Evolutionary conservation across 2,888 invertebrate species (phyloP).

Genomic region (Drosophila prolongata): DNA sequence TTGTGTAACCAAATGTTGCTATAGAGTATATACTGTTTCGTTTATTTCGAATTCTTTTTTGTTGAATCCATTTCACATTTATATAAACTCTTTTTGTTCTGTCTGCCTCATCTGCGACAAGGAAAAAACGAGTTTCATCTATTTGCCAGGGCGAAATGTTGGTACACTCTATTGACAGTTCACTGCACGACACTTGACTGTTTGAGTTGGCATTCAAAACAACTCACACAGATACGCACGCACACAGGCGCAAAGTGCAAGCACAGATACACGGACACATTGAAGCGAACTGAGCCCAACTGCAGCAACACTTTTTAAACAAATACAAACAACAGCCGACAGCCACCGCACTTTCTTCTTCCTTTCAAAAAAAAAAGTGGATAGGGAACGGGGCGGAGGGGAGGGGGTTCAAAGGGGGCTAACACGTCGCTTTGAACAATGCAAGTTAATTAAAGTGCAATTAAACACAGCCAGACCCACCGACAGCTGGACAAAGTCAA

Average conservation of each 20-base stretch:
- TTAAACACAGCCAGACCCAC: constrained; percentile 53
- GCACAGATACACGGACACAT: constrained; percentile 22
- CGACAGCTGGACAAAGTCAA: constrained; percentile 8
- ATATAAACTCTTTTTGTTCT: constrained; percentile 42
- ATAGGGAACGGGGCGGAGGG: neutral
- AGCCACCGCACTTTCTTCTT: constrained; percentile 62
- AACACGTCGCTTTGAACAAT: constrained; percentile 70
- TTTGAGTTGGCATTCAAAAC: constrained; percentile 77
- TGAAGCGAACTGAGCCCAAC: constrained; percentile 23
- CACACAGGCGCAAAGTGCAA: constrained; percentile 41
- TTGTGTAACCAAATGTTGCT: neutral
- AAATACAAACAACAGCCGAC: constrained; percentile 59
- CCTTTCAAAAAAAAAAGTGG: constrained; percentile 22
- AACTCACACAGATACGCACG: constrained; percentile 48
- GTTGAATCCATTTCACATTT: constrained; percentile 13
- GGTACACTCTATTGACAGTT: constrained; percentile 76
- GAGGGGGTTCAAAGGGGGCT: constrained; percentile 7
- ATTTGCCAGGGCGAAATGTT: constrained; percentile 42
- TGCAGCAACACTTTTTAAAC: constrained; percentile 56
- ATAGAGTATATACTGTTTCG: neutral
- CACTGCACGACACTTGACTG: constrained; percentile 79
- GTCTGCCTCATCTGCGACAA: constrained; percentile 66
- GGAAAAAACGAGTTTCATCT: constrained; percentile 44
- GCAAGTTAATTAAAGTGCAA: constrained; percentile 76
- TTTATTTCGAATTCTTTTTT: no score